These are phyloP conservation scores for Notodonta dromedarius DNA, from an alignment of 2,888 invertebrate genomes.

Conservation along the genomic window DNA sequence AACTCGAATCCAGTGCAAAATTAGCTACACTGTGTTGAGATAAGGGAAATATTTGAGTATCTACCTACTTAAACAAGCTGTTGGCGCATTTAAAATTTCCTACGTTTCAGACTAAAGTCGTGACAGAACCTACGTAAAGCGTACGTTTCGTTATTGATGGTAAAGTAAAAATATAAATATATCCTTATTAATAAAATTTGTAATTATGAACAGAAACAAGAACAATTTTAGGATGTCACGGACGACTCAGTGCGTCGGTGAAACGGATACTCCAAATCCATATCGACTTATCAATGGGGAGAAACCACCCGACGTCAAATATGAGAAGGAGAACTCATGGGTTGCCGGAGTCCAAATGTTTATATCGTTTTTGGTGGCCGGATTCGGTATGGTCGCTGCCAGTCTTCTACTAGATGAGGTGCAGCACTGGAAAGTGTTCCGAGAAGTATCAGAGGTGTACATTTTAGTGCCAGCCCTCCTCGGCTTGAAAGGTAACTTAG, in stretches of 20 bases:
- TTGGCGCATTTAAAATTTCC: too few species aligned
- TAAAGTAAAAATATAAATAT: constrained; percentile 18
- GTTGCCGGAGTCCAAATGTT: constrained; percentile 91
- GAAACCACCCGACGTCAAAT: constrained; percentile 72
- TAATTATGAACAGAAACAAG: constrained; percentile 79
- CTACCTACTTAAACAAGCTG: too few species aligned
- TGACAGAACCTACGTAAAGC: neutral
- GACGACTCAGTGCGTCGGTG: constrained; percentile 49
- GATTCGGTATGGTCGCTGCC: constrained; percentile 96
- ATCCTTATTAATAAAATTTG: constrained; percentile 29
- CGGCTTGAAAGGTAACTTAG: constrained; percentile 96
- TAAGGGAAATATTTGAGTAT: too few species aligned
- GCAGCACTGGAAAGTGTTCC: constrained; percentile 95
- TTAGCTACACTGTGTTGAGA: too few species aligned
- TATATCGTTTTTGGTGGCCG: constrained; percentile 93
- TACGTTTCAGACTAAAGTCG: neutral
- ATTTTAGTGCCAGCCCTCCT: constrained; percentile 95
- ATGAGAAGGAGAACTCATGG: constrained; percentile 85
- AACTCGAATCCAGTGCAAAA: too few species aligned
- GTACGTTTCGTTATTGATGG: constrained; percentile 14
- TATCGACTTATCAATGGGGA: constrained; percentile 66
- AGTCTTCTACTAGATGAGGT: constrained; percentile 93
- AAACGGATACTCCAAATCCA: constrained; percentile 53
- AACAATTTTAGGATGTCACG: constrained; percentile 66
- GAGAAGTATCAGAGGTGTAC: constrained; percentile 92